These are phyloP conservation scores for Ypsolopha scabrella DNA, from an alignment of 2,888 invertebrate species.

Conservation along the genomic window DNA sequence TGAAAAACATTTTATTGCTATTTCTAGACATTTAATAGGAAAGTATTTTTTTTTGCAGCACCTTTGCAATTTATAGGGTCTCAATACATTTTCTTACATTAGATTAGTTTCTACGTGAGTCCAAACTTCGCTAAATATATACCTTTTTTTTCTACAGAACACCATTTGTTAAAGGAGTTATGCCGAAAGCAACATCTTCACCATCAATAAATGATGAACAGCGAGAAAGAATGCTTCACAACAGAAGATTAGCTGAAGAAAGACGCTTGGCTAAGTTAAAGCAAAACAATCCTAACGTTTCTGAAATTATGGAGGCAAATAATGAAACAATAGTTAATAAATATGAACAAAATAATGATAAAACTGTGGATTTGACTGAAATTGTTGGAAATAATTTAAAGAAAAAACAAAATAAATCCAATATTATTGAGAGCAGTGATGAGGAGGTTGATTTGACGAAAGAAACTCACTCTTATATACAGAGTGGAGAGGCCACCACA, in stretches of 20 bases:
- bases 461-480: background rate
- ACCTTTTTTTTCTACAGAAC: constrained; percentile 26
- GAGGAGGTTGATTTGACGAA: constrained; percentile 19
- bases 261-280: constrained; percentile 67
- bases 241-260: constrained; percentile 75
- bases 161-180: constrained; percentile 14
- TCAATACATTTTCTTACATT: too few relatives aligned
- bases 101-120: too few relatives aligned
- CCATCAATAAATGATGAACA: constrained; percentile 72
- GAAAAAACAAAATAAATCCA: constrained; percentile 17
- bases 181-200: constrained; percentile 54
- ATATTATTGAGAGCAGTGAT: constrained; percentile 24
- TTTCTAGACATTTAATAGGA: too few relatives aligned
- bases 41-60: too few relatives aligned
- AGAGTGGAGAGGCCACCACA: background rate
- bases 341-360: background rate
- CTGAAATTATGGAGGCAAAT: background rate
- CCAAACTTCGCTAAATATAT: background rate
- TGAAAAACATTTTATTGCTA: too few relatives aligned
- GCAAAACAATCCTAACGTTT: background rate
- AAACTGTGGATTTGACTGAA: constrained; percentile 1
- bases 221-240: constrained; percentile 76
- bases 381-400: background rate
- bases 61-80: too few relatives aligned
- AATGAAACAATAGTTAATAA: background rate